phyloP scores from a whole-genome alignment of 2,797 vertebrate species.

The Enteromius trimaculatus region DNA sequence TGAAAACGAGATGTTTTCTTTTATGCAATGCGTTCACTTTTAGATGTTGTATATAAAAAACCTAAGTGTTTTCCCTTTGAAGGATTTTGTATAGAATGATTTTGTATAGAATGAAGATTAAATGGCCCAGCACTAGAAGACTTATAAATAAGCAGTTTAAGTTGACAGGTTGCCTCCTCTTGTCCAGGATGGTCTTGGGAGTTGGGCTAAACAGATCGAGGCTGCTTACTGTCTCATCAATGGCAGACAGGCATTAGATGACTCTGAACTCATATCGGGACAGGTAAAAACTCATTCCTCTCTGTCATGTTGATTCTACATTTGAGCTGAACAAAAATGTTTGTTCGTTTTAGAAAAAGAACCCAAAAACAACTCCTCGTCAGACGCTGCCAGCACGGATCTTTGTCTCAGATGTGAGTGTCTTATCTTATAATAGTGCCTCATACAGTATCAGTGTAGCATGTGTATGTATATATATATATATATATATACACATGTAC shows the following conservation, averaged over 20 bases:
- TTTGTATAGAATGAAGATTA: not conserved
- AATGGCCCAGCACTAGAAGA: too few relatives aligned
- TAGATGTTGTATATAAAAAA: too few relatives aligned
- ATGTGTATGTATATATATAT: not conserved
- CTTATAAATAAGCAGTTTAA: not conserved
- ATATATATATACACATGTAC: too few relatives aligned
- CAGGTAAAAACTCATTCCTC: constrained; percentile 69
- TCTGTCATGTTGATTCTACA: not conserved
- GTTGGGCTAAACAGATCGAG: constrained; percentile 88
- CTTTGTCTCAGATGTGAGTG: constrained; percentile 83
- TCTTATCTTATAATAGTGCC: not conserved
- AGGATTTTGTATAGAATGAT: not conserved
- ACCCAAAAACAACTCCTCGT: constrained; percentile 66
- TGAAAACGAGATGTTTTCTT: constrained; percentile 73
- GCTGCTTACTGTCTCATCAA: constrained; percentile 85
- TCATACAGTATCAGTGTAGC: not conserved
- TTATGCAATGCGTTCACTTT: too few relatives aligned
- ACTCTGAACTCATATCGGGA: constrained; percentile 81
- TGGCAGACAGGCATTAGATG: constrained; percentile 80
- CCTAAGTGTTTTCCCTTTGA: not conserved
- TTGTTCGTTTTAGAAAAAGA: constrained; percentile 81
- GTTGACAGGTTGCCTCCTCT: constrained; percentile 1
- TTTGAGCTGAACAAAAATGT: constrained; percentile 31
- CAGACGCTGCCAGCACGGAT: constrained; percentile 80
- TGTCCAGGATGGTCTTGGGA: constrained; percentile 84